Evolutionary conservation across 2,797 vertebrate species (phyloP), one percentile per base, ranked within the genome.

Genomic region (Toxotes lorentzi): DNA sequence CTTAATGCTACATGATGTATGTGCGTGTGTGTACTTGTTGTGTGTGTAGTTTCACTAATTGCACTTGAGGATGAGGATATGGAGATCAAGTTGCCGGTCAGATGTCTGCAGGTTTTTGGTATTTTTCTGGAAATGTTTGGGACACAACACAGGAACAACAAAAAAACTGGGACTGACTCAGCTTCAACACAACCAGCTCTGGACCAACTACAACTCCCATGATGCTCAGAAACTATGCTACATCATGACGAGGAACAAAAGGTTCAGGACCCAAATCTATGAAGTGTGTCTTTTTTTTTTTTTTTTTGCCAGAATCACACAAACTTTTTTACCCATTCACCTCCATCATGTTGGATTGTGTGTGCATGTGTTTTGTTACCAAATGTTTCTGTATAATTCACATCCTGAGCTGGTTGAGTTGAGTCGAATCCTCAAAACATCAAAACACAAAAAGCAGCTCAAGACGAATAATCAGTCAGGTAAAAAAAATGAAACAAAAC

Each of bases 31-130:
- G 51, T 23, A 5, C 4, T 11, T 24, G 45, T 16, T 6, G 4
- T 38, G 60, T 76, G 63, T 85, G 70, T 71, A 6, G 80, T 56
- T 64, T 88, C 82, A 89, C 91, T 95, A 95, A 95, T 94, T 94
- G 94, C 94, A 95, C 94, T 95, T 95, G 84, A 88, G 89, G 88
- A 92, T 87, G 88, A 87, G 76, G 83, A 81, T 63, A 78, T 84
- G 82, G 54, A 70, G 70, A 78, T 84, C 65, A 83, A 72, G 32
- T 66, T 34, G 73, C 76, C 75, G 17, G 65, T 81, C 78, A 47
- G 71, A 86, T n/a, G 62, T 85, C 79, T 82, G 81, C 56, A 79
- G 69, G 50, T 62, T 50, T 87, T 90, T 84, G 83, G 78, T 73
- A 61, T 89, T 70, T 82, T 86, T 78, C 65, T 62, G 80, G 69